phyloP scores from a whole-genome alignment of 2,113 vertebrate species.

The Tragelaphus strepsiceros region DNA sequence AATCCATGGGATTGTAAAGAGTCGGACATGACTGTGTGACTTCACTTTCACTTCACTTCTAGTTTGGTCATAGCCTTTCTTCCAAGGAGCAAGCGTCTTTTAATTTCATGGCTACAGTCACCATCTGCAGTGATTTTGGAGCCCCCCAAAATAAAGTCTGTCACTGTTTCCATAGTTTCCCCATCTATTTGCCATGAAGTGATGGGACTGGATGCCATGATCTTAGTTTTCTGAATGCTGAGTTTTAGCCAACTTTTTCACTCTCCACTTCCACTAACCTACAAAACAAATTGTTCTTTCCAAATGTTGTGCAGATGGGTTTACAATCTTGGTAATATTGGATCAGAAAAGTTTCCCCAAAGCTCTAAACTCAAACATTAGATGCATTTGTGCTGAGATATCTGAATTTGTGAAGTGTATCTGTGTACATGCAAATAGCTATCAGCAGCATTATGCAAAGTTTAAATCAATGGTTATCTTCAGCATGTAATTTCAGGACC shows the following conservation, averaged over 20 bases:
- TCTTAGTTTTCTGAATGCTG: not conserved
- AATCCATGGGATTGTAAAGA: too few species aligned
- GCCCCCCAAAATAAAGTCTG: not conserved
- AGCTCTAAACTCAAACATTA: not conserved
- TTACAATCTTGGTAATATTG: not conserved
- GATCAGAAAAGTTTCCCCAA: not conserved
- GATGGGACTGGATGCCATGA: not conserved
- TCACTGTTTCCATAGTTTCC: not conserved
- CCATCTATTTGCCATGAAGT: not conserved
- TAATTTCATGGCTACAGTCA: not conserved
- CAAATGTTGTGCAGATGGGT: not conserved
- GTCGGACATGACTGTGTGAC: too few species aligned
- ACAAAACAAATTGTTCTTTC: slow-evolving; percentile 3
- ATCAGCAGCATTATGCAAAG: not conserved
- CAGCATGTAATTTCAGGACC: not conserved
- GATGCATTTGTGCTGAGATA: not conserved
- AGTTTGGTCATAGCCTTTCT: not conserved
- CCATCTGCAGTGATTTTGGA: not conserved
- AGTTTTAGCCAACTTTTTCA: not conserved
- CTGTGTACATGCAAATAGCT: not conserved
- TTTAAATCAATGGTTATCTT: not conserved
- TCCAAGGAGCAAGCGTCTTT: not conserved
- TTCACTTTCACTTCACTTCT: not conserved
- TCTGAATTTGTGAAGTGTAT: not conserved
- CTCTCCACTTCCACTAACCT: not conserved